Evolutionary conservation across 2,888 invertebrate genomes (phyloP), one percentile per base, ranked within the genome.

Genomic region (Tinea semifulvella): DNA sequence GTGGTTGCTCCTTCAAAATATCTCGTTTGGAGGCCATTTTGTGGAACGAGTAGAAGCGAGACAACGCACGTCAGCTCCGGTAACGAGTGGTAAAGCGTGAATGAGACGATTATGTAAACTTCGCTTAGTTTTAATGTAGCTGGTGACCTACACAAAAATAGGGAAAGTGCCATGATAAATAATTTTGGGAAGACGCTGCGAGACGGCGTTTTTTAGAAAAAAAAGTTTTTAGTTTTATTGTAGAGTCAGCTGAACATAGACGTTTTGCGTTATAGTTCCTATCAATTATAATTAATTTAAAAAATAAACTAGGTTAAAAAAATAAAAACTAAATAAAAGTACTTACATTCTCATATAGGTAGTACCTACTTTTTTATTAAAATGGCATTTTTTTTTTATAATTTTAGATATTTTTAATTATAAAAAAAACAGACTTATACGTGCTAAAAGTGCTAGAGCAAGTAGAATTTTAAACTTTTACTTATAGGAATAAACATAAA

Each of bases 1-100:
- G 74, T 68, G 65, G 70, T 66, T 45, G 76, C 76, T 79, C 75
- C 77, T 79, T 80, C 80, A 79, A 79, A 80, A 80, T 71, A 79
- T 76, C 79, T 76, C 77, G 79, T 80, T 79, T 77, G 79, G 80
- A 77, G 72, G 79, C 80, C 80, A 80, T 80, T 80, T 80, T 80
- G 79, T 80, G 72, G 79, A 77, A 64, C 65, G 68, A 52, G 80
- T 54, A 65, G 49, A 65, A 80, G 52, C 55, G 71, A 68, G 79
- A 80, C 56, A 65, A 68, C 62, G 5, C 20, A 55, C 50, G 52
- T 61, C 52, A 51, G 52, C 49, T 47, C 52, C 50, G 58, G 54
- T 64, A 63, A 66, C 68, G 56, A 58, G 57, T 53, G 60, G 54
- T 57, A 62, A 68, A 65, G 79, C 70, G 75, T 65, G 76, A 80